phyloP scores from a whole-genome alignment of 2,113 vertebrate species.

The Lepisosteus oculatus region DNA sequence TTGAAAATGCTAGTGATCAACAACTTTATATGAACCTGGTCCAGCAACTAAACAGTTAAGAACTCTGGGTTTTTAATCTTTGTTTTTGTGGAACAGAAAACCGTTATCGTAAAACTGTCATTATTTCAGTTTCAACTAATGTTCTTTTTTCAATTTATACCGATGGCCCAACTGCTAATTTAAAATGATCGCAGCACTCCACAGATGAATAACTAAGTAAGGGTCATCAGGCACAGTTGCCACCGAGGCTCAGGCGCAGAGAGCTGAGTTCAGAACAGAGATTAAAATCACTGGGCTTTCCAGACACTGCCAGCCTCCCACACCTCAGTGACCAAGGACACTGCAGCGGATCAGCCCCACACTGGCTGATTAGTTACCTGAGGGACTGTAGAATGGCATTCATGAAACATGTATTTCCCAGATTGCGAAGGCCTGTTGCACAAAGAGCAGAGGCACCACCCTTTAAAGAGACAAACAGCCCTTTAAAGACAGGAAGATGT shows the following conservation, averaged over 20 bases:
- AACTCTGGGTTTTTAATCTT: no score
- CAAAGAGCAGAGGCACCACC: conserved; percentile 72
- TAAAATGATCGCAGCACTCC: conserved; percentile 43
- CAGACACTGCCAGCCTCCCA: conserved; percentile 26
- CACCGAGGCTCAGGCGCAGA: conserved; percentile 22
- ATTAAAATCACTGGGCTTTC: background rate
- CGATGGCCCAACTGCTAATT: conserved; percentile 31
- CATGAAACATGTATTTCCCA: conserved; percentile 98
- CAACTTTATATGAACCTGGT: no score
- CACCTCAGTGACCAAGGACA: background rate
- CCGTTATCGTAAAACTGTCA: no score
- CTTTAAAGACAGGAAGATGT: background rate
- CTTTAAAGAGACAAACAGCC: conserved; percentile 49
- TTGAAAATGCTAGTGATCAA: no score
- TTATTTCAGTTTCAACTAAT: no score
- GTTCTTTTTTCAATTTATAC: no score
- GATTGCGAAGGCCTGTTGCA: conserved; percentile 90
- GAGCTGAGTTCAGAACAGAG: conserved; percentile 20
- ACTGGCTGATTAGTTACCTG: conserved; percentile 66
- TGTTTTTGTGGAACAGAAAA: no score
- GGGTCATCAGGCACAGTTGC: conserved; percentile 45
- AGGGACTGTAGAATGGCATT: conserved; percentile 97
- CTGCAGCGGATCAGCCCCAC: conserved; percentile 1
- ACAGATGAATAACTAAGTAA: conserved; percentile 46
- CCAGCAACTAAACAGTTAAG: no score